A percentile compares a stretch with the other conserved stretches of the same genome.
Evolutionary conservation across 2,113 vertebrate species (phyloP).

Genomic region (Urocitellus parryii): DNA sequence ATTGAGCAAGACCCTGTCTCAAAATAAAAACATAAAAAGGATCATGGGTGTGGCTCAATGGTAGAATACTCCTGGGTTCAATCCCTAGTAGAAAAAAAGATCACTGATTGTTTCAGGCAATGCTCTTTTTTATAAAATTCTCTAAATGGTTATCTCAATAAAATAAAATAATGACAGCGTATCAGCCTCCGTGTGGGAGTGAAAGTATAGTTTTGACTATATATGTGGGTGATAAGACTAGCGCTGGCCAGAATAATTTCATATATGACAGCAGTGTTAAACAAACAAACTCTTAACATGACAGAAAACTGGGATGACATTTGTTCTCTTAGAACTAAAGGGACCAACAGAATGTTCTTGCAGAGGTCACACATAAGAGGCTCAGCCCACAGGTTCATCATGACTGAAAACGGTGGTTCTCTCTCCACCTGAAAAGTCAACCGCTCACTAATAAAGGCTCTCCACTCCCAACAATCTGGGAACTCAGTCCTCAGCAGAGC

Average conservation of each 20-base stretch:
- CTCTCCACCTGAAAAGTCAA: conserved; percentile 30
- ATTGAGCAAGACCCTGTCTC: too few species aligned
- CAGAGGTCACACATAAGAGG: not conserved
- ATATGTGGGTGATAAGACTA: not conserved
- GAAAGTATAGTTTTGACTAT: conserved; percentile 5
- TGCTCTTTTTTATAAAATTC: conserved; percentile 14
- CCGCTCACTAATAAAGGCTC: not conserved
- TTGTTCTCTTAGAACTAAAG: conserved; percentile 12
- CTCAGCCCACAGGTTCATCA: not conserved
- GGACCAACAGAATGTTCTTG: not conserved
- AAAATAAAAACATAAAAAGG: too few species aligned
- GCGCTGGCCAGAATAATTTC: not conserved
- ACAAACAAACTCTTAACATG: not conserved
- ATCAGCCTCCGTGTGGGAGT: not conserved
- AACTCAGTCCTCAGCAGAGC: not conserved
- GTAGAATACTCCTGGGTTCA: too few species aligned
- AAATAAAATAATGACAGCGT: not conserved
- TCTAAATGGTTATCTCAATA: conserved; percentile 21
- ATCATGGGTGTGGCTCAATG: too few species aligned
- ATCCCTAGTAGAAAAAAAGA: not conserved
- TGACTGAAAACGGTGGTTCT: not conserved
- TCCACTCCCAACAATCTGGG: not conserved
- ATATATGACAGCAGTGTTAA: not conserved
- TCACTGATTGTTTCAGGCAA: not conserved
- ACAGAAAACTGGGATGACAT: not conserved